Conservation (phyloP, 64 coral and sea anemone genomes). For the Porites lutea region DNA sequence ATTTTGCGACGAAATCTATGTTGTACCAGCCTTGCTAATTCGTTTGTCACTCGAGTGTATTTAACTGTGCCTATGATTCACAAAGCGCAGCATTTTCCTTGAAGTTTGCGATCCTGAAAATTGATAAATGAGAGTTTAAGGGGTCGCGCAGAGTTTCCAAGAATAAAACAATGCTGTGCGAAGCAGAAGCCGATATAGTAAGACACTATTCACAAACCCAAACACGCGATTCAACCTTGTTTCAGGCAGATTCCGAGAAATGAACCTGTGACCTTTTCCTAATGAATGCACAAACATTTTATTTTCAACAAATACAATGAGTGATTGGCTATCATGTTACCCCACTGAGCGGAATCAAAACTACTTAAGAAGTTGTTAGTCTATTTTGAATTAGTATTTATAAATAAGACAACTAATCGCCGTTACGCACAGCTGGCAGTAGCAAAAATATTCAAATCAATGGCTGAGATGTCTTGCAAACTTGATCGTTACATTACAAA, state of each 20-base stretch:
- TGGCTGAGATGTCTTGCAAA: not conserved
- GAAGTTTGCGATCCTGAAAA: too few relatives aligned
- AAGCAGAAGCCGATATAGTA: too few relatives aligned
- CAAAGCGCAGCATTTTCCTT: too few relatives aligned
- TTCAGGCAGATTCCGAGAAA: not conserved
- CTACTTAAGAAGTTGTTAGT: not conserved
- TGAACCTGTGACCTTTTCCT: not conserved
- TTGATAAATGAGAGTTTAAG: too few relatives aligned
- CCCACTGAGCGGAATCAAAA: not conserved
- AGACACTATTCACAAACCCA: too few relatives aligned
- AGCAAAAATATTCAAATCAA: not conserved
- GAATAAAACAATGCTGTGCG: too few relatives aligned
- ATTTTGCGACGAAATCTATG: too few relatives aligned
- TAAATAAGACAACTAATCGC: not conserved
- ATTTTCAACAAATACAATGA: not conserved
- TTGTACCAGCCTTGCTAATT: too few relatives aligned
- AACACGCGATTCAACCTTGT: not conserved
- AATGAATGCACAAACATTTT: too few relatives aligned
- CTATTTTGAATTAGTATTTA: not conserved
- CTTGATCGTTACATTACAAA: conserved; percentile 11
- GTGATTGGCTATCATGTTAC: not conserved
- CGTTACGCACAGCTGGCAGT: not conserved
- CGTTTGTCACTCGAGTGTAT: too few relatives aligned
- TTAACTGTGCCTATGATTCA: too few relatives aligned
- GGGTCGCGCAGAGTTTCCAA: too few relatives aligned